These are phyloP conservation scores for Chlorocebus sabaeus DNA, from an alignment of 2,113 vertebrate species.

Conservation along the genomic window DNA sequence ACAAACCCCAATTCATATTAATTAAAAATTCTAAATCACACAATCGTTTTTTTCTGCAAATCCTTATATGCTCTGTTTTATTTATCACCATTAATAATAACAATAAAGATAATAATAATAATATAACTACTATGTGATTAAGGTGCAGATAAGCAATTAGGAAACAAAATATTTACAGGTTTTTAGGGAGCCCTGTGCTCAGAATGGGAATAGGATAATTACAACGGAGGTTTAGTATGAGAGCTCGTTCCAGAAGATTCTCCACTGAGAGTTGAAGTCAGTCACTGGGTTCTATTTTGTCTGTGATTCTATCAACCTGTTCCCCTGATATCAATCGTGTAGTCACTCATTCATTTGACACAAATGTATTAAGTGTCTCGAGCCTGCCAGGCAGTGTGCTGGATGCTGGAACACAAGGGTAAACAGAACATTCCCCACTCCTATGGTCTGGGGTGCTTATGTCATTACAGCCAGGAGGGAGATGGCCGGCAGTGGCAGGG, in stretches of 20 bases:
- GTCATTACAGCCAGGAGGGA: neutral
- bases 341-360: neutral
- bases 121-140: slow-evolving; percentile 75
- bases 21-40: slow-evolving; percentile 76
- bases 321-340: neutral
- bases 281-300: neutral
- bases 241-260: slow-evolving; percentile 5
- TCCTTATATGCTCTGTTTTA: slow-evolving; percentile 61
- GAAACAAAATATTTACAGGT: slow-evolving; percentile 42
- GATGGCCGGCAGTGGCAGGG: fast-evolving
- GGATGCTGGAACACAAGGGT: fast-evolving
- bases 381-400: neutral
- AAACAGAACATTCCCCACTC: neutral
- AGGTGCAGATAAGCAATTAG: slow-evolving; percentile 70
- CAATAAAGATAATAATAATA: slow-evolving; percentile 63
- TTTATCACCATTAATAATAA: slow-evolving; percentile 68
- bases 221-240: neutral
- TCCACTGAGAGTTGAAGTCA: neutral
- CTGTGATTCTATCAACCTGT: neutral
- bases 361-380: neutral
- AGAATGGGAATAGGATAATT: slow-evolving; percentile 33
- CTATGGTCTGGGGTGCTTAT: neutral
- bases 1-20: slow-evolving; percentile 48
- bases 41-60: slow-evolving; percentile 51
- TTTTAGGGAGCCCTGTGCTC: neutral